Base-by-base conservation (phyloP, 2,797 vertebrate species). In the Perodicticus potto region DNA sequence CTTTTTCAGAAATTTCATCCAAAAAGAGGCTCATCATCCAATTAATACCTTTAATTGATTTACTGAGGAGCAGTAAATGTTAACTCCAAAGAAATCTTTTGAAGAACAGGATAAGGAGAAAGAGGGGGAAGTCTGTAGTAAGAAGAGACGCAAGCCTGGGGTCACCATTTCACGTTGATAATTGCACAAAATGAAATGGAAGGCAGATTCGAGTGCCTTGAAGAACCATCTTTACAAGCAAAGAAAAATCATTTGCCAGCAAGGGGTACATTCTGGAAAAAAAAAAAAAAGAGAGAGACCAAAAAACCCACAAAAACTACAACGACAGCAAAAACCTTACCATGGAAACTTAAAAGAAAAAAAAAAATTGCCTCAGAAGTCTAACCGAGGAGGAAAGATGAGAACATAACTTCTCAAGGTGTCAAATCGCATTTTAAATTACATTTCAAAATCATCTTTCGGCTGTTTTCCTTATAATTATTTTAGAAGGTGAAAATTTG, bases 41-140 rank as follows among this genome's bases (percentile, higher is more conserved):
- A 97, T 95, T 97, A 98, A 97, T 90, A 88, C 94, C 96, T 97
- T 97, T 97, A 98, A 98, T 97, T 97, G 97, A 98, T 98, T 98
- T 98, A 97, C 92, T 97, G 37, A 97, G 95, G 97, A 98, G 90
- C 97, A 97, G 40, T 55, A 74, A 97, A 98, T 96, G 96, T 65
- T 81, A 96, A 95, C 49, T 93, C 45, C 22, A 49, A 92, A 94
- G 84, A 82, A 84, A 82, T 97, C 69, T 93, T 98, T 98, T 98
- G 97, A 97, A 98, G 97, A 95, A 92, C 61, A 84, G 80, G 86
- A 94, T 86, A 94, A 86, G 72, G 32, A 97, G 95, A 96, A 84
- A 90, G 57, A 55, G 76, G 86, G 96, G 92, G 45, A 97, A 96
- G 97, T 96, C 81, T 97, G 65, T 89, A 89, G 91, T 98, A 96